phyloP scores from a whole-genome alignment of 2,113 vertebrate species.

The Pseudonaja textilis region DNA sequence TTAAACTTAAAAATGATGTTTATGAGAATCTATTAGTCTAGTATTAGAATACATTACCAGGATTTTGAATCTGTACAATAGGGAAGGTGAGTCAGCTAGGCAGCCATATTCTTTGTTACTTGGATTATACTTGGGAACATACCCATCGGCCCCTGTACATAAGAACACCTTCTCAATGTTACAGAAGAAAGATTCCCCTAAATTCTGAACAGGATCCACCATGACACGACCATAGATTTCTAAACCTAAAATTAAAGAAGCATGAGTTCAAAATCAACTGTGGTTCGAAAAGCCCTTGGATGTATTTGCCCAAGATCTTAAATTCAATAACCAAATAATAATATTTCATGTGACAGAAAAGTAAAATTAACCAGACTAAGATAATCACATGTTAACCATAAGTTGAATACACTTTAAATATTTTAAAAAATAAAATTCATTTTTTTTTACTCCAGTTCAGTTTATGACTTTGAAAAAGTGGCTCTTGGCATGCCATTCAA shows the following conservation, averaged over 20 bases:
- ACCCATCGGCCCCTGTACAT: slow-evolving; percentile 75
- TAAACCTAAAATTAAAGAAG: slow-evolving; percentile 60
- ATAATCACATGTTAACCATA: background rate
- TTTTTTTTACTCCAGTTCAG: background rate
- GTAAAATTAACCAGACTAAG: background rate
- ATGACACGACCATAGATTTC: slow-evolving; percentile 71
- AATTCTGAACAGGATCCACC: slow-evolving; percentile 80
- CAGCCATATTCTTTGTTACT: slow-evolving; percentile 71
- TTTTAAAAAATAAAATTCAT: background rate
- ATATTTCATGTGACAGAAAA: background rate
- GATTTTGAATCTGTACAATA: slow-evolving; percentile 77
- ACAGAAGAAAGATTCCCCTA: slow-evolving; percentile 77
- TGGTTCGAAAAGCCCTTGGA: background rate
- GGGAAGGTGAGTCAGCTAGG: slow-evolving; percentile 73
- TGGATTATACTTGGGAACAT: slow-evolving; percentile 78
- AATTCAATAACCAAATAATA: background rate
- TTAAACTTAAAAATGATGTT: background rate
- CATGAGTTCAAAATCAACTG: background rate
- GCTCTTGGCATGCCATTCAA: background rate
- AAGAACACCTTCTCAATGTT: slow-evolving; percentile 79
- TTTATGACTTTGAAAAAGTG: background rate
- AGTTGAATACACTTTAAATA: background rate
- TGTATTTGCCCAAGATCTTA: background rate
- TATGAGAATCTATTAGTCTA: background rate
- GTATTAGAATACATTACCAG: slow-evolving; percentile 62